A percentile compares a stretch with the other conserved stretches of the same genome.
Conservation (phyloP, 1,140 invertebrate genomes). For the Pseudomyrmex flavicornis region DNA sequence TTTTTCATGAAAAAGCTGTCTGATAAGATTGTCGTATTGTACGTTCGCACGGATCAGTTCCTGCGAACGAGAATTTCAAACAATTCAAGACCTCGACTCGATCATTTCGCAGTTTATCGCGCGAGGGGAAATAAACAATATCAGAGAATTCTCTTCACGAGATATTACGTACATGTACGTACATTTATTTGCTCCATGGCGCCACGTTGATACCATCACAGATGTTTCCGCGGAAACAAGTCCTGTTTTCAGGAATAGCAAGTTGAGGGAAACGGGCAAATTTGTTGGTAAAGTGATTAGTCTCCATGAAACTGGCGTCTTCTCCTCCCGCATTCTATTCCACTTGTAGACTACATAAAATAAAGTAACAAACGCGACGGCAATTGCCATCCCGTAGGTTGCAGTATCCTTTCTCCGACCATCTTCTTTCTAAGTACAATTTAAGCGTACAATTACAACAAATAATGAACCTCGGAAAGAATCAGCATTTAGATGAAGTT, state of each 20-base stretch:
- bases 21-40: conserved; percentile 14
- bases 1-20: conserved; percentile 16
- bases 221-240: conserved; percentile 33
- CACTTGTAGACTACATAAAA: conserved; percentile 50
- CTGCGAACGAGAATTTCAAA: background rate
- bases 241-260: conserved; percentile 33
- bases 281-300: conserved; percentile 56
- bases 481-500: conserved; percentile 77
- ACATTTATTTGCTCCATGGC: conserved; percentile 16
- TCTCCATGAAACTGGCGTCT: conserved; percentile 50
- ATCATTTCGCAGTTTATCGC: background rate
- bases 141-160: no score
- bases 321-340: conserved; percentile 18
- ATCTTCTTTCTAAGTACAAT: conserved; percentile 65
- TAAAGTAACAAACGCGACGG: conserved; percentile 33
- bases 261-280: conserved; percentile 46
- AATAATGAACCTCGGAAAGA: conserved; percentile 76
- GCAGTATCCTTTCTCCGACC: conserved; percentile 5
- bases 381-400: conserved; percentile 37
- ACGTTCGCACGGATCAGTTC: background rate
- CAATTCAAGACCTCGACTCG: background rate
- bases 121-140: background rate
- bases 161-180: background rate
- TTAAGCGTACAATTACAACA: conserved; percentile 73
- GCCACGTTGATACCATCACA: conserved; percentile 26